phyloP scores from a whole-genome alignment of 2,888 invertebrate genomes.

The Phragmatobia fuliginosa region DNA sequence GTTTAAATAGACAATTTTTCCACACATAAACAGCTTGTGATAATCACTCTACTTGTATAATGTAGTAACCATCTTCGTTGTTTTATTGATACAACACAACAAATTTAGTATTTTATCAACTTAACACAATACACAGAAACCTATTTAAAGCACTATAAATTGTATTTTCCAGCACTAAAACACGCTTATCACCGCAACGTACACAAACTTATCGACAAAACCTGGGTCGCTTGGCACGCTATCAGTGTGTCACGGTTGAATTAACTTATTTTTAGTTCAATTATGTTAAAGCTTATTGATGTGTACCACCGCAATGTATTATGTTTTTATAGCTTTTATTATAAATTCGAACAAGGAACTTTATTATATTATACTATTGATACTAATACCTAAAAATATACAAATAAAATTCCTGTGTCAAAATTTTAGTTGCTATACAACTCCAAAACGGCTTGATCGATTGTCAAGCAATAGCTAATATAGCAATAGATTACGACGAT shows the following conservation, averaged over 20 bases:
- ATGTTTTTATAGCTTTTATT: constrained; percentile 31
- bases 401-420: too few species aligned
- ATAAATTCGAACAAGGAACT: neutral
- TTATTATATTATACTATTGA: neutral
- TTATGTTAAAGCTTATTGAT: constrained; percentile 51
- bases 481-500: too few species aligned
- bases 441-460: too few species aligned
- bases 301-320: constrained; percentile 47
- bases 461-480: too few species aligned
- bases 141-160: neutral
- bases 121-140: neutral
- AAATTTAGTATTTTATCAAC: too few species aligned
- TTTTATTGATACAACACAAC: neutral
- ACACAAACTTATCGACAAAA: constrained; percentile 64
- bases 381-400: neutral
- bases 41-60: neutral
- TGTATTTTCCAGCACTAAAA: constrained; percentile 2
- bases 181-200: neutral
- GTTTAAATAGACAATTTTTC: too few species aligned
- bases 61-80: neutral
- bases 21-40: neutral
- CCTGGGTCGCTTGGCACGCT: constrained; percentile 61
- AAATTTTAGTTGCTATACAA: too few species aligned
- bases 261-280: constrained; percentile 64
- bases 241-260: constrained; percentile 73